Percentiles rank a stretch among this genome's conserved stretches.
Evolutionary conservation across 2,797 vertebrate genomes (phyloP).

Genomic region (Pantherophis alleghaniensis): DNA sequence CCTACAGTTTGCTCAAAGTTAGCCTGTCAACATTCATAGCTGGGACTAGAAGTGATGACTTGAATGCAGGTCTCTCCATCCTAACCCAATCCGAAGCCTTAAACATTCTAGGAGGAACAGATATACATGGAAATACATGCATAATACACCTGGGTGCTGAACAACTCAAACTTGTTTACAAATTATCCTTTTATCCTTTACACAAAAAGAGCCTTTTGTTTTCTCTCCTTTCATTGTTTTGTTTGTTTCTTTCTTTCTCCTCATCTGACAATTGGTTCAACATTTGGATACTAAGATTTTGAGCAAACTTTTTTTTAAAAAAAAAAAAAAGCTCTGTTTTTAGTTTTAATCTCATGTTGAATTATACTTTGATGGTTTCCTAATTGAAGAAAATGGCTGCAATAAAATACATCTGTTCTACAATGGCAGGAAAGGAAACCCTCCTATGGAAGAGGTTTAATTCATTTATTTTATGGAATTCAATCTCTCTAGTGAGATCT

Average conservation of each 20-base stretch:
- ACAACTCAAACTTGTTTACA: not conserved
- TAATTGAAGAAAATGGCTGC: not conserved
- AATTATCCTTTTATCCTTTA: not conserved
- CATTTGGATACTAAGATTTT: not conserved
- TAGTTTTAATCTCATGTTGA: not conserved
- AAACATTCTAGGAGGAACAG: not conserved
- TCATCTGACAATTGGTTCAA: not conserved
- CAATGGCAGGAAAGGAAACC: not conserved
- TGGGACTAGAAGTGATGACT: not conserved
- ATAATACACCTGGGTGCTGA: not conserved
- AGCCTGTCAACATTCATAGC: not conserved
- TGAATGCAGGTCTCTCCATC: not conserved
- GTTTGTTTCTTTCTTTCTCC: not conserved
- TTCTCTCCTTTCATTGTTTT: not conserved
- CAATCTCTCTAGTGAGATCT: slow-evolving; percentile 6
- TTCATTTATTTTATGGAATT: not conserved
- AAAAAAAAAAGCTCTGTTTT: not conserved
- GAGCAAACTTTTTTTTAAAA: not conserved
- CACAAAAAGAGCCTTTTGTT: not conserved
- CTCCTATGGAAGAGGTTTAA: not conserved
- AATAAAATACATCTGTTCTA: slow-evolving; percentile 14
- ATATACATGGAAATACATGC: not conserved
- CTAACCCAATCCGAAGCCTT: not conserved
- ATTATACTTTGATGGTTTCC: slow-evolving; percentile 30
- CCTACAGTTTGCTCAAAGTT: not conserved